Conservation (phyloP, 1,140 invertebrate genomes). For the Olivierus martensii region DNA sequence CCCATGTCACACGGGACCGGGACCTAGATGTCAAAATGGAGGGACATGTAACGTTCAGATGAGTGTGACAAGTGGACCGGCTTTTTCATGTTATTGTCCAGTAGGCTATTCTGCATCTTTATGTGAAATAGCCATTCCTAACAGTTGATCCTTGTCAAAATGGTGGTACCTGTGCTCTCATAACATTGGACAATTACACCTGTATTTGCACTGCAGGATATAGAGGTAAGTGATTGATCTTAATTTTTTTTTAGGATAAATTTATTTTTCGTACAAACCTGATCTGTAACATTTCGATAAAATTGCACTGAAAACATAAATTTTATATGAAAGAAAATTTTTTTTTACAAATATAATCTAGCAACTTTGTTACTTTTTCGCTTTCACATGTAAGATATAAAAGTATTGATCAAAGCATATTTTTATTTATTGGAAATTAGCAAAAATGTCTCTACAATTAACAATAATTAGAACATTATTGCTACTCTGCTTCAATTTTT, state of each 20-base stretch:
- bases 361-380: too few species aligned
- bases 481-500: too few species aligned
- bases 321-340: too few species aligned
- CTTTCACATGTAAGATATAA: too few species aligned
- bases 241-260: not conserved
- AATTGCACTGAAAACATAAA: too few species aligned
- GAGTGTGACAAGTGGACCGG: slow-evolving; percentile 42
- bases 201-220: slow-evolving; percentile 71
- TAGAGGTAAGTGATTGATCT: slow-evolving; percentile 39
- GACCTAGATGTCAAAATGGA: slow-evolving; percentile 67
- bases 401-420: too few species aligned
- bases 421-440: too few species aligned
- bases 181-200: slow-evolving; percentile 53
- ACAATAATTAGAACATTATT: too few species aligned
- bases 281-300: too few species aligned
- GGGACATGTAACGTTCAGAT: slow-evolving; percentile 75
- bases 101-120: slow-evolving; percentile 68
- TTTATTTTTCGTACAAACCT: too few species aligned
- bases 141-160: slow-evolving; percentile 70
- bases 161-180: slow-evolving; percentile 64
- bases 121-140: slow-evolving; percentile 48
- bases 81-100: slow-evolving; percentile 69
- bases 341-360: too few species aligned
- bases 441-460: too few species aligned
- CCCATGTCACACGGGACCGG: slow-evolving; percentile 71